These are phyloP conservation scores for Argopecten irradians DNA, from an alignment of 1,140 invertebrate species.

Conservation along the genomic window DNA sequence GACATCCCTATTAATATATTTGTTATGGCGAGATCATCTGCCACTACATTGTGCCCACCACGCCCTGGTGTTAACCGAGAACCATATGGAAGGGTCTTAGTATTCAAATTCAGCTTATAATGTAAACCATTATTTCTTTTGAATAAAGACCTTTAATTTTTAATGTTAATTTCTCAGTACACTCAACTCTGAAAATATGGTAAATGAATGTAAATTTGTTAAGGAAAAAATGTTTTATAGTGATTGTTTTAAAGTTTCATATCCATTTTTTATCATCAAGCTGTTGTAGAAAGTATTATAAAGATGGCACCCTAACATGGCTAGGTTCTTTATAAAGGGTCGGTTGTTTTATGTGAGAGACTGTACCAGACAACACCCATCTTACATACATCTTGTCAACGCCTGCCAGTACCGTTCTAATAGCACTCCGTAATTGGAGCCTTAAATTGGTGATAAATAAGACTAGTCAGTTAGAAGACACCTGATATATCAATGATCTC, in stretches of 20 bases:
- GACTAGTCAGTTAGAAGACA: neutral
- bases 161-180: no score
- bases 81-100: neutral
- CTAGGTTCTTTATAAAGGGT: neutral
- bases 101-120: neutral
- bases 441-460: constrained; percentile 14
- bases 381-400: neutral
- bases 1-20: neutral
- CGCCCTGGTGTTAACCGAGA: neutral
- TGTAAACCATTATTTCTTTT: neutral
- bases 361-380: neutral
- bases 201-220: no score
- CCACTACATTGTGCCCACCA: no score
- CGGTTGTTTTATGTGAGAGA: neutral
- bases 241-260: no score
- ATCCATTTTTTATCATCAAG: neutral
- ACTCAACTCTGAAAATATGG: no score
- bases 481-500: neutral
- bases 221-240: no score
- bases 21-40: no score
- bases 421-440: neutral
- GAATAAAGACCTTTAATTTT: neutral
- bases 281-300: neutral
- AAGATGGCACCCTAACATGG: neutral
- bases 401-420: neutral